phyloP scores from a whole-genome alignment of 2,888 invertebrate genomes.

The Choristoneura rosaceana region DNA sequence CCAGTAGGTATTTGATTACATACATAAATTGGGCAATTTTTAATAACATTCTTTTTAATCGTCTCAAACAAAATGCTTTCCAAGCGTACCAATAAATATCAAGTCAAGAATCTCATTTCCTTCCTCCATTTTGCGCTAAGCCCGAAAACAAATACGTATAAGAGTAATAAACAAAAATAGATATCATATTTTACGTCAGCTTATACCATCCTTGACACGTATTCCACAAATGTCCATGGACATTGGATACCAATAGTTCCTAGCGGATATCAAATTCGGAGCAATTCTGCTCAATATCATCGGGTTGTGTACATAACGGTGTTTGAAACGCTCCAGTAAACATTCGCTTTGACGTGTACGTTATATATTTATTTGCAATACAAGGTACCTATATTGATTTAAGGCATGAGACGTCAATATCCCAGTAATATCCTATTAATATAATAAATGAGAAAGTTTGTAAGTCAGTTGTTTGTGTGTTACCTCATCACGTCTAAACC shows the following conservation, averaged over 20 bases:
- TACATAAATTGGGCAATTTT: background rate
- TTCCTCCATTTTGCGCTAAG: conserved; percentile 13
- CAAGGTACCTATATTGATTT: background rate
- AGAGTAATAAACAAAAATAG: conserved; percentile 27
- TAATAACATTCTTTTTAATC: background rate
- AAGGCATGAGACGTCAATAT: background rate
- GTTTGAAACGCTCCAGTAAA: conserved; percentile 36
- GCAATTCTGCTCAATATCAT: conserved; percentile 38
- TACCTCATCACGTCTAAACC: no score
- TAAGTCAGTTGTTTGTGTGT: no score
- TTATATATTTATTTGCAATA: conserved; percentile 18
- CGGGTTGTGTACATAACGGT: conserved; percentile 24
- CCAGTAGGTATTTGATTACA: background rate
- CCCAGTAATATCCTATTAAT: no score
- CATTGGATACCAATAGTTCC: conserved; percentile 26
- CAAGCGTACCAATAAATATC: conserved; percentile 24
- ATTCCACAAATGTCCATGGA: conserved; percentile 34
- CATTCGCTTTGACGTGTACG: conserved; percentile 26
- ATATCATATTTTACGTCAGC: conserved; percentile 38
- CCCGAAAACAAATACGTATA: conserved; percentile 36
- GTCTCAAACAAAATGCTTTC: conserved; percentile 15
- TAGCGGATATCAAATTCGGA: conserved; percentile 33
- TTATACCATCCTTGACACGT: conserved; percentile 39
- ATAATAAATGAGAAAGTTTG: no score
- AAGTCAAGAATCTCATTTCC: conserved; percentile 31